These are phyloP conservation scores for Okamejei kenojei DNA, from an alignment of 2,797 vertebrate genomes.

Conservation along the genomic window DNA sequence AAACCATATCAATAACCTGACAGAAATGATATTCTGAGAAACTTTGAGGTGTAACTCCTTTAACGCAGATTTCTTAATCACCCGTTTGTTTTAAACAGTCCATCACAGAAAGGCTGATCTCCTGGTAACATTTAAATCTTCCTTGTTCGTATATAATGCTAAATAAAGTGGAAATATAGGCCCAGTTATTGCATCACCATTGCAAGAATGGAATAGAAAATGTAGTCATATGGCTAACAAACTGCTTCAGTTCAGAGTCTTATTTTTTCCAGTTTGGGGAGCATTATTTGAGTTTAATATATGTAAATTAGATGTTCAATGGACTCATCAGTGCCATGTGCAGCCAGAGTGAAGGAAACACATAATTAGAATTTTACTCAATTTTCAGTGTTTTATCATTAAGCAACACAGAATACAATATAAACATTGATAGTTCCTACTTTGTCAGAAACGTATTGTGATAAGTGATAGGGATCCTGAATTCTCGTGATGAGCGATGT, in stretches of 20 bases:
- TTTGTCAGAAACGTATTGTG: conserved; percentile 23
- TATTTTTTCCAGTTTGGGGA: conserved; percentile 1
- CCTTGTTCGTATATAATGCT: not conserved
- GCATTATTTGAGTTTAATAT: conserved; percentile 2
- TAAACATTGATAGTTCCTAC: conserved; percentile 24
- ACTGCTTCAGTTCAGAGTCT: not conserved
- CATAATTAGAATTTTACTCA: conserved; percentile 31
- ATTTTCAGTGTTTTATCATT: conserved; percentile 17
- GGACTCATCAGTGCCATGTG: not conserved
- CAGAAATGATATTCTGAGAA: not conserved
- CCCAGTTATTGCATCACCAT: not conserved
- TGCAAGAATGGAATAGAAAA: not conserved
- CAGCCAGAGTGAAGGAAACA: conserved; percentile 3
- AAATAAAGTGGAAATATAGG: conserved; percentile 1
- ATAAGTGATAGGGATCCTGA: not conserved
- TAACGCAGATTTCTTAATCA: not conserved
- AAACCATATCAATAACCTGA: not conserved
- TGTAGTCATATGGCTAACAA: not conserved
- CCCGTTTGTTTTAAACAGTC: not conserved
- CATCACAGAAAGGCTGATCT: not conserved
- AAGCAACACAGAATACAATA: conserved; percentile 17
- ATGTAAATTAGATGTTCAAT: conserved; percentile 25
- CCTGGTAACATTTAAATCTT: not conserved
- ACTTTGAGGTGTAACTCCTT: not conserved
- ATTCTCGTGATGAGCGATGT: not conserved